Base-by-base conservation (phyloP, 1,140 invertebrate species). In the Cotesia glomerata region DNA sequence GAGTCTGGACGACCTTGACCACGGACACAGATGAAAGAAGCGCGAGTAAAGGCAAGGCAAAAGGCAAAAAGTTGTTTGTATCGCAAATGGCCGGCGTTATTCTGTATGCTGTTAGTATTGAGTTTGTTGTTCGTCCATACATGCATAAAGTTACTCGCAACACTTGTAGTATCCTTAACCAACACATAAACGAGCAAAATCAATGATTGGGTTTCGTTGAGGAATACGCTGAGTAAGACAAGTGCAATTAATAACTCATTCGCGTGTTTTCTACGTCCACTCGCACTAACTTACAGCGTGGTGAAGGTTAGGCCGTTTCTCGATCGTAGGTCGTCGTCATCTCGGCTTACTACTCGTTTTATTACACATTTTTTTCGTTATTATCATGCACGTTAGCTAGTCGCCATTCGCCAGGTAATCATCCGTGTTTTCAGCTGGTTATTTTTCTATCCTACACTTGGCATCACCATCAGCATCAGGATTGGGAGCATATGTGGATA, bases 1-100 rank as follows among this genome's bases (percentile, higher is more conserved):
- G 39, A 45, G 39, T 45, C 16, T 54, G 36, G 35, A 49, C 71
- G 51, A 67, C 64, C 71, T 72, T 72, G 71, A 72, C 71, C 71
- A 72, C 71, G 64, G 71, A 67, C 64, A 72, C 71, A 67, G 16
- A 66, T 45, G 34, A 61, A 32, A 62, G 59, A 62, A 62, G 32
- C 34, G 59, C 18, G 58, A 56, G 16, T 56, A 32, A 59, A 32
- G 32, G 62, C 45, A 36, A 64, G 14, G 39, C 26, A 64, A 64
- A 36, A 58, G 36, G 39, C 39, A 45, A 58, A 26, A 18, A 11
- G n/a, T 18, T 58, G 56, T 58, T 58, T 11, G 56, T 54, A 18
- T 58, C 16, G 16, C 18, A 16, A 58, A 18, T 58, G 16, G n/a
- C 16, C 16, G 56, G 16, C 18, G 9, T 16, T 26, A 9, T 7